phyloP scores from a whole-genome alignment of 2,113 vertebrate species.

The Condylura cristata region DNA sequence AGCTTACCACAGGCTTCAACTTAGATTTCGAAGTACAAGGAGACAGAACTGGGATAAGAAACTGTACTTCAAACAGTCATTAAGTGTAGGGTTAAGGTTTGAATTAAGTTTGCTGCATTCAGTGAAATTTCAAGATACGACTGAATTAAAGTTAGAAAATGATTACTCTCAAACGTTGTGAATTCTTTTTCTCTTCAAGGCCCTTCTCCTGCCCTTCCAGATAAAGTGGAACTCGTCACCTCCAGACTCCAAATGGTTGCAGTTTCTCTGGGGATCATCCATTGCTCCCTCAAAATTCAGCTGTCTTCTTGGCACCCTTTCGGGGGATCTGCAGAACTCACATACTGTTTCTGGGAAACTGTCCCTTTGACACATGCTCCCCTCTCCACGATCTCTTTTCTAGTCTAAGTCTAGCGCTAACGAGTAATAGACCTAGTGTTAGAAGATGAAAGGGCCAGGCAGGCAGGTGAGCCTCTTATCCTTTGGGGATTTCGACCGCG shows the following conservation, averaged over 20 bases:
- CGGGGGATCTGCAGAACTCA: background rate
- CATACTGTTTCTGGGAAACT: background rate
- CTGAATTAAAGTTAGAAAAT: conserved; percentile 5
- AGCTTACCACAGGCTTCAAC: background rate
- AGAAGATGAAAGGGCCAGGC: background rate
- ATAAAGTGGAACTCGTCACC: background rate
- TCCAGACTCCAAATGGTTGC: background rate
- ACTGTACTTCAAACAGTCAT: background rate
- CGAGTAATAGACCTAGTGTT: background rate
- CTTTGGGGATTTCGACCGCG: background rate
- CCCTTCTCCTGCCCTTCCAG: background rate
- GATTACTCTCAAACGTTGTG: background rate
- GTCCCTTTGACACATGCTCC: background rate
- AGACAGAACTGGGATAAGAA: background rate
- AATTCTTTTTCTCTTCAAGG: background rate
- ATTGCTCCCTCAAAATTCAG: background rate
- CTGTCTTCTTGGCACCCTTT: background rate
- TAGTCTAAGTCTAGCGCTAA: background rate
- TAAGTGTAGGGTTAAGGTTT: background rate
- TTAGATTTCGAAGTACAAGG: background rate
- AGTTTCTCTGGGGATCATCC: background rate
- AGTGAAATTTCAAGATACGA: background rate
- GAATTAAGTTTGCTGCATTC: background rate
- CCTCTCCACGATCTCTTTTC: background rate
- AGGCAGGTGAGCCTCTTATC: background rate